Conservation (phyloP, 2,888 invertebrate genomes). For the Mimachlamys varia region DNA sequence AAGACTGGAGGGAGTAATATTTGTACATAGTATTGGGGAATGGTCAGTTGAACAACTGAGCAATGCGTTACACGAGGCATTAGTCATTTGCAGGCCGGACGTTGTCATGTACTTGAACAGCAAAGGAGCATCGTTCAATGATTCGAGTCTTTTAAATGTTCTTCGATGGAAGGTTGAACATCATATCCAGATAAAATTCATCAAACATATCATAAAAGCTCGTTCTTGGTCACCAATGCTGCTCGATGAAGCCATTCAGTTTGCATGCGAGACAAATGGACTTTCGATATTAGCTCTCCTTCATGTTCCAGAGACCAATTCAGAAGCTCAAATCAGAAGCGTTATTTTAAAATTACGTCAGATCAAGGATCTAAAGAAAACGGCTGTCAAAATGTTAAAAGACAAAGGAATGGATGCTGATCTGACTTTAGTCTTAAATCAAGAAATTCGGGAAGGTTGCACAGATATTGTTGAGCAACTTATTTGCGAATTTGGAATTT, state of each 20-base stretch:
- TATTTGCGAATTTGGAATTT: neutral
- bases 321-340: neutral
- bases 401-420: neutral
- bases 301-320: neutral
- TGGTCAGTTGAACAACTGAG: constrained; percentile 8
- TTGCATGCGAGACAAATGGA: neutral
- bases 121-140: neutral
- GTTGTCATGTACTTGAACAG: neutral
- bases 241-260: neutral
- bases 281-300: neutral
- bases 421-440: neutral
- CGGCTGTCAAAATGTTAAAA: neutral
- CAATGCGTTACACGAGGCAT: neutral
- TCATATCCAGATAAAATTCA: neutral
- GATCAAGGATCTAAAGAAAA: neutral
- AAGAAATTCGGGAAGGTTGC: neutral
- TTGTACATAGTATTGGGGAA: neutral
- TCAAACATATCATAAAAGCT: neutral
- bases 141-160: neutral
- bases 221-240: neutral
- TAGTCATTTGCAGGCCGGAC: neutral
- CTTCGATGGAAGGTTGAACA: neutral
- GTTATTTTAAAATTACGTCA: neutral
- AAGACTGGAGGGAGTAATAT: neutral
- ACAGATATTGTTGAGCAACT: neutral